Conservation (phyloP, 2,888 invertebrate species). For the Cerceris ruficornis region DNA sequence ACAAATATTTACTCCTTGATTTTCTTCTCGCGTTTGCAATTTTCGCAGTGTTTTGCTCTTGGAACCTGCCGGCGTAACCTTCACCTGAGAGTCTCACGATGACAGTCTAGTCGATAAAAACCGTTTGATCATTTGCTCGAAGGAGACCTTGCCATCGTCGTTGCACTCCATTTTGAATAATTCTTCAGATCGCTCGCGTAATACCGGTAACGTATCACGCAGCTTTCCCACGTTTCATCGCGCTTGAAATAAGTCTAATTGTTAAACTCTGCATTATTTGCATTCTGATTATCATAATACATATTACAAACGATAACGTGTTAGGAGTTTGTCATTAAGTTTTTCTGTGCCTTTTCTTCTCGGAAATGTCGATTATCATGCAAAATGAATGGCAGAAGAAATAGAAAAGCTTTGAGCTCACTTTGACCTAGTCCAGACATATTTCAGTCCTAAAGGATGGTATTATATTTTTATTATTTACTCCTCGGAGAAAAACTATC, state of each 20-base stretch:
- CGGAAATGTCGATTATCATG: neutral
- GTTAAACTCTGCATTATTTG: conserved; percentile 27
- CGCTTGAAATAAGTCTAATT: conserved; percentile 23
- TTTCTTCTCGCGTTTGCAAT: no score
- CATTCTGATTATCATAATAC: conserved; percentile 13
- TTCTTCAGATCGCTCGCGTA: conserved; percentile 38
- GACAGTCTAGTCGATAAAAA: conserved; percentile 13
- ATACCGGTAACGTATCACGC: conserved; percentile 45
- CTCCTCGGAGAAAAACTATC: no score
- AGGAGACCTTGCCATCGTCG: conserved; percentile 28
- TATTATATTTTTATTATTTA: no score
- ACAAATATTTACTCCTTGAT: neutral
- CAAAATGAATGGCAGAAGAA: no score
- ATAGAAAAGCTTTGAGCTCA: no score
- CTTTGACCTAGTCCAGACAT: no score
- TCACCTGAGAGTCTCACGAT: conserved; percentile 24
- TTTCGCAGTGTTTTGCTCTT: no score
- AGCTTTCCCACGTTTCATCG: conserved; percentile 54
- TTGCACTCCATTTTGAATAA: conserved; percentile 46
- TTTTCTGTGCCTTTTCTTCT: neutral
- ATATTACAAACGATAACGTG: neutral
- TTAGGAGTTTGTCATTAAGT: neutral
- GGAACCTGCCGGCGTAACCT: conserved; percentile 9
- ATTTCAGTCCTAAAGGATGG: no score
- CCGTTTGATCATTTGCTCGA: conserved; percentile 27